These are phyloP conservation scores for Amphiprion ocellaris DNA, from an alignment of 2,113 vertebrate species.

Conservation along the genomic window DNA sequence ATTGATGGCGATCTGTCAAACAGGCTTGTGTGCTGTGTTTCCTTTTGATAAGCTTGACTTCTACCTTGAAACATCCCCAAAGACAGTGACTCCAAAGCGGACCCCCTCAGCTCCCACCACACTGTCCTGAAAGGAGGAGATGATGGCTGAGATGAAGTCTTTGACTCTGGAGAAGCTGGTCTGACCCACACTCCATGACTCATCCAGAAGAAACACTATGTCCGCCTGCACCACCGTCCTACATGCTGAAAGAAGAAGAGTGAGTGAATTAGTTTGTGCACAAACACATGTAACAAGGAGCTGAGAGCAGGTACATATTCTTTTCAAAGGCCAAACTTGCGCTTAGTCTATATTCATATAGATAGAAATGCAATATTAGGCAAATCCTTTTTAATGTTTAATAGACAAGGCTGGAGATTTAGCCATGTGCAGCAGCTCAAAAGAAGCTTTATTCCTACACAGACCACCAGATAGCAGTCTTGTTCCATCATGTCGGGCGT, in stretches of 20 bases:
- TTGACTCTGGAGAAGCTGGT: conserved; percentile 81
- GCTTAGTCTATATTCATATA: no score
- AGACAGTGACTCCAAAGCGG: conserved; percentile 88
- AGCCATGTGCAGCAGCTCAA: not conserved
- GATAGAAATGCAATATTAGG: not conserved
- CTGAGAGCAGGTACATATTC: not conserved
- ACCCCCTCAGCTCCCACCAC: conserved; percentile 83
- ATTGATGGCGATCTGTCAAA: no score
- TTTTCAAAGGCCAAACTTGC: not conserved
- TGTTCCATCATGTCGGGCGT: conserved; percentile 43
- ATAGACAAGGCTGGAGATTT: no score
- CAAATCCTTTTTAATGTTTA: no score
- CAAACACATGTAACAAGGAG: not conserved
- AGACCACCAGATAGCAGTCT: conserved; percentile 80
- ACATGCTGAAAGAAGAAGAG: conserved; percentile 82
- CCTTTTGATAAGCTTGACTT: not conserved
- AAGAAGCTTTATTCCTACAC: not conserved
- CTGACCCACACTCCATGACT: conserved; percentile 80
- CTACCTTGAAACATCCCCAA: conserved; percentile 86
- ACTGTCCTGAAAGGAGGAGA: conserved; percentile 80
- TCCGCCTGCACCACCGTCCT: conserved; percentile 85
- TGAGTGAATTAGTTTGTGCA: not conserved
- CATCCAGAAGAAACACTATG: conserved; percentile 89
- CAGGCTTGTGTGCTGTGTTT: not conserved
- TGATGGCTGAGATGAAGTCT: conserved; percentile 83